A percentile compares a stretch with the other conserved stretches of the same genome.
Conservation (phyloP, 2,888 invertebrate genomes). For the Eupithecia pulchellata region DNA sequence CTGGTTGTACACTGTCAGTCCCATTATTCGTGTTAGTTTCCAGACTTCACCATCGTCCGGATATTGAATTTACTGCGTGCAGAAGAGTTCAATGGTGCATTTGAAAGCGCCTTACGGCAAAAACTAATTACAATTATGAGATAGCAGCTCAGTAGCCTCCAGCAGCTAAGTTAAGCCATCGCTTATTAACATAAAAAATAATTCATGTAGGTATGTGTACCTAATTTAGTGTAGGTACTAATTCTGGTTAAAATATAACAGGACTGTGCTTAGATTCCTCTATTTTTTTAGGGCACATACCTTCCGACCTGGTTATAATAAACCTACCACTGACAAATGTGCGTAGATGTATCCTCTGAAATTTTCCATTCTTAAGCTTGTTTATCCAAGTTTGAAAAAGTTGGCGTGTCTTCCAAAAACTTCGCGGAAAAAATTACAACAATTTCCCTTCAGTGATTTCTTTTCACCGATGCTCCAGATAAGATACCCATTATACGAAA, state of each 20-base stretch:
- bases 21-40: too few species aligned
- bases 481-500: slow-evolving; percentile 8
- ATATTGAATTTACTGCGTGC: background rate
- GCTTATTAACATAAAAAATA: background rate
- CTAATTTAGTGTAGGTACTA: too few species aligned
- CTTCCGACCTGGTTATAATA: too few species aligned
- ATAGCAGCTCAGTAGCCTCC: background rate
- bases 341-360: background rate
- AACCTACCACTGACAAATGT: background rate
- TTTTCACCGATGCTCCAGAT: slow-evolving; percentile 9
- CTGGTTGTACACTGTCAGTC: too few species aligned
- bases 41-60: too few species aligned
- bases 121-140: background rate
- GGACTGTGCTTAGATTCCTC: too few species aligned
- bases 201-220: too few species aligned
- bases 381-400: slow-evolving; percentile 1
- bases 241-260: too few species aligned
- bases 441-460: slow-evolving; percentile 13
- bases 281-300: background rate
- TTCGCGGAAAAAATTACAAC: slow-evolving; percentile 10
- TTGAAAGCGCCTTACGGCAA: background rate
- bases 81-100: background rate
- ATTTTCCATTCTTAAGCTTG: background rate
- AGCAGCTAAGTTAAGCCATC: background rate
- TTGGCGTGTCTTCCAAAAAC: slow-evolving; percentile 5